Evolutionary conservation across 2,888 invertebrate species (phyloP), one percentile per base, ranked within the genome.

Genomic region (Drosophila kuntzei): DNA sequence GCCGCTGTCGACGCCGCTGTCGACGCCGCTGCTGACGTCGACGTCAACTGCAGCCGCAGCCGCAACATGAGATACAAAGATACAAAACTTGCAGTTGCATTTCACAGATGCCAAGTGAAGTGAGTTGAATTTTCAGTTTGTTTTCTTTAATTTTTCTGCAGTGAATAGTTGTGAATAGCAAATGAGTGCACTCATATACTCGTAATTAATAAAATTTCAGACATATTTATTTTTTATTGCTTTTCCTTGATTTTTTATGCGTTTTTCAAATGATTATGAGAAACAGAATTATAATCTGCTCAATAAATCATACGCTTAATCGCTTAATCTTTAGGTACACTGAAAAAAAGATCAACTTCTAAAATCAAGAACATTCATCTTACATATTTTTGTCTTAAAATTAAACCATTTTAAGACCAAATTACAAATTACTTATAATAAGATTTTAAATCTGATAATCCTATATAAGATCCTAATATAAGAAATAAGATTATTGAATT

Each of bases 31-130:
- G 22, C 22, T n/a, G n/a, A 22, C 50, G 43, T 37, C 39, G 49
- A 57, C 55, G 25, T 37, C 51, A 18, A 39, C 51, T 36, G 59
- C 62, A 36, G 18, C 62, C 8, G 9, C 54, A 41, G 43, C 37
- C n/a, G 25, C 32, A 36, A 62, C 62, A 62, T 53, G 64, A 77
- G 51, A 63, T 59, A 43, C 68, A 57, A n/a, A 69, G 61, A 73
- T 60, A 61, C 60, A 82, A 59, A 53, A 72, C 51, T 71, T 61
- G 70, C 67, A 54, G 34, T 50, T 63, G 64, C 63, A 76, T 69
- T 43, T n/a, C n/a, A n/a, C n/a, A n/a, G n/a, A n/a, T 69, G 71
- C 53, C 20, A 69, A 75, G 62, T 70, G 76, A 71, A 73, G 55
- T 55, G 63, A 60, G 41, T 49, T 65, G 44, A 44, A 43, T 53